Conservation (phyloP, 2,797 vertebrate genomes). For the Sorex maritimensis region DNA sequence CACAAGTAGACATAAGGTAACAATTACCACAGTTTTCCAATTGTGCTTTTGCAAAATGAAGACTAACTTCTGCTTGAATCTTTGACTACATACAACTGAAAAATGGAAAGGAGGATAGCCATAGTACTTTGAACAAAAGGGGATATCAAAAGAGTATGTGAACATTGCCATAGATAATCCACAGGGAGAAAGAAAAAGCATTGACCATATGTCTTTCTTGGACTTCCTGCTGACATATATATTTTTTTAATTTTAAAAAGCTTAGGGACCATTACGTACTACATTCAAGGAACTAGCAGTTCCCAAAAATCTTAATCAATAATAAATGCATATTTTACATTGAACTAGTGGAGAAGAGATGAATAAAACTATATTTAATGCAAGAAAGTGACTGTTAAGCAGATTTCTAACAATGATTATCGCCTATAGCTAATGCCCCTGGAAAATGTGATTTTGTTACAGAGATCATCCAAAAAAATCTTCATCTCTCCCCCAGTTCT, state of each 20-base stretch:
- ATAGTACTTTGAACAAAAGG: not conserved
- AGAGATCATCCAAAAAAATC: slow-evolving; percentile 67
- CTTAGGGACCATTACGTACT: not conserved
- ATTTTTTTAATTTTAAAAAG: slow-evolving; percentile 39
- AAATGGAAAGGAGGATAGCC: not conserved
- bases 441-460: slow-evolving; percentile 78
- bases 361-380: slow-evolving; percentile 46
- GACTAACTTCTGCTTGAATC: not conserved
- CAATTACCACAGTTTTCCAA: not conserved
- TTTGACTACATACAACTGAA: not conserved
- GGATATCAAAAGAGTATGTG: not conserved
- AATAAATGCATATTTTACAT: slow-evolving; percentile 52
- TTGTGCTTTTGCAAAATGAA: not conserved
- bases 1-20: not conserved
- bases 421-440: slow-evolving; percentile 75
- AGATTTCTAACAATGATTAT: slow-evolving; percentile 56
- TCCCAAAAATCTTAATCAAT: slow-evolving; percentile 59
- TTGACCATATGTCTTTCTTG: slow-evolving; percentile 32
- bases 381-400: slow-evolving; percentile 79
- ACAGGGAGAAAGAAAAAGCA: not conserved
- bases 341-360: slow-evolving; percentile 2
- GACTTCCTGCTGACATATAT: slow-evolving; percentile 25
- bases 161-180: not conserved
- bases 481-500: slow-evolving; percentile 72
- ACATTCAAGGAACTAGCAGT: slow-evolving; percentile 27